Conservation (phyloP, 53 echinoderm and acorn worm genomes). For the Pentamera pediparva region DNA sequence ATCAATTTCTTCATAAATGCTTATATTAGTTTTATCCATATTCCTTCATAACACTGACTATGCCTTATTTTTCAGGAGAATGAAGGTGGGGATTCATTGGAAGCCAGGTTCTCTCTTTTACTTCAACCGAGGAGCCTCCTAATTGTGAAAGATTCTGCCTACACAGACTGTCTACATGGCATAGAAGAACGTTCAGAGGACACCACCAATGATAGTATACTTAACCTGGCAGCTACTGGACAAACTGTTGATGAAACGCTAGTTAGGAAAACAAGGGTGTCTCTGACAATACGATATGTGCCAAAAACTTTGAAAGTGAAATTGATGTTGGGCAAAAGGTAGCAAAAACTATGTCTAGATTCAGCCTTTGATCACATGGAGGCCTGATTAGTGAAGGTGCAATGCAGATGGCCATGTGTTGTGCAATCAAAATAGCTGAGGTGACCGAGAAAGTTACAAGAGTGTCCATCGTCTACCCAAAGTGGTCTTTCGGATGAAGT, state of each 20-base stretch:
- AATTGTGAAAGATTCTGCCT: conserved; percentile 67
- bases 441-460: too few relatives aligned
- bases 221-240: conserved; percentile 51
- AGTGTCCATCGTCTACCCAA: too few relatives aligned
- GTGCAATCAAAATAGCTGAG: too few relatives aligned
- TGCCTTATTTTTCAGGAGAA: not conserved
- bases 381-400: not conserved
- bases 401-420: not conserved
- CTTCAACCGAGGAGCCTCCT: conserved; percentile 84
- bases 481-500: too few relatives aligned
- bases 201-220: conserved; percentile 40
- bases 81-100: not conserved
- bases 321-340: conserved; percentile 62
- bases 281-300: conserved; percentile 83
- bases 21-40: too few relatives aligned
- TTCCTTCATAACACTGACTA: not conserved
- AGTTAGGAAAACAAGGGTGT: conserved; percentile 60
- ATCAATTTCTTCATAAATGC: too few relatives aligned
- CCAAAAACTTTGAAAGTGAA: conserved; percentile 85
- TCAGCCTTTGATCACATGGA: not conserved
- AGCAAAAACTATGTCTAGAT: too few relatives aligned
- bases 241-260: conserved; percentile 43
- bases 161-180: conserved; percentile 76
- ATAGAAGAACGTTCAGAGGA: conserved; percentile 61
- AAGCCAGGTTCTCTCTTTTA: conserved; percentile 59